These are phyloP conservation scores for Crenuchus spilurus DNA, from an alignment of 2,797 vertebrate genomes.

Conservation along the genomic window DNA sequence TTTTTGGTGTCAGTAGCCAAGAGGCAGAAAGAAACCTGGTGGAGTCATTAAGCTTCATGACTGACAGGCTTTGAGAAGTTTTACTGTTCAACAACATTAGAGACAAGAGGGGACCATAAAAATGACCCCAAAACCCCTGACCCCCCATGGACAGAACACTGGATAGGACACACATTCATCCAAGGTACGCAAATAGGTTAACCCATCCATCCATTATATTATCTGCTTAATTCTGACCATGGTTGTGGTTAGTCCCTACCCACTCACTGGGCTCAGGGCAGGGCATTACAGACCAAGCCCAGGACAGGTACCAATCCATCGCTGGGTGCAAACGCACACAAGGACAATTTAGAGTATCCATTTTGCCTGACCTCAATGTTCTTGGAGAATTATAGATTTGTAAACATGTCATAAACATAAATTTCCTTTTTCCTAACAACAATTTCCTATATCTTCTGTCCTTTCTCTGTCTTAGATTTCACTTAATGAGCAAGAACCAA, in stretches of 20 bases:
- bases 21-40: conserved; percentile 71
- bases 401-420: no score
- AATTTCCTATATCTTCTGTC: not conserved
- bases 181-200: not conserved
- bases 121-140: conserved; percentile 54
- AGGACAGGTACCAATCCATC: no score
- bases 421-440: no score
- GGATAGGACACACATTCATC: conserved; percentile 35
- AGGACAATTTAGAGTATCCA: no score
- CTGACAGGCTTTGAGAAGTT: conserved; percentile 71
- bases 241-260: no score
- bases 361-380: no score
- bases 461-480: not conserved
- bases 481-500: not conserved
- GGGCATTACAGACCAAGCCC: no score
- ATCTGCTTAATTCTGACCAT: no score
- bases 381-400: no score
- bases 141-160: conserved; percentile 50
- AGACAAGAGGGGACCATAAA: conserved; percentile 64
- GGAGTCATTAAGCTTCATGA: conserved; percentile 75
- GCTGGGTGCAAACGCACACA: no score
- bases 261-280: no score
- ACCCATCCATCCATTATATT: no score
- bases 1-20: conserved; percentile 64
- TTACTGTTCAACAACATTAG: conserved; percentile 66